Evolutionary conservation across 2,113 vertebrate genomes (phyloP).

Genomic region (Amphiprion percula): DNA sequence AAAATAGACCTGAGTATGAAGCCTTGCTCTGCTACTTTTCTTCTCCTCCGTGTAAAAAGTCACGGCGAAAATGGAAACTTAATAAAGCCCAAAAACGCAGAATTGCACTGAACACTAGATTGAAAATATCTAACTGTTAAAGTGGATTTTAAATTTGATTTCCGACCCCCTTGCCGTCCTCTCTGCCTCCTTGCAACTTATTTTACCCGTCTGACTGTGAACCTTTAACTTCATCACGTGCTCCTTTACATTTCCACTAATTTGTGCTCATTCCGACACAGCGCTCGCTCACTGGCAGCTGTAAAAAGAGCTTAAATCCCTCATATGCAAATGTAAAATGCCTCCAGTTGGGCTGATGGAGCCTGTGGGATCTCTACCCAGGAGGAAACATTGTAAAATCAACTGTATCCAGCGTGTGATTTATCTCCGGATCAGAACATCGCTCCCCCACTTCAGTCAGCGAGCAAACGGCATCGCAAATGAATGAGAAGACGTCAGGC

Average conservation of each 20-base stretch:
- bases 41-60: too few relatives aligned
- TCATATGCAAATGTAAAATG: constrained; percentile 38
- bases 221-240: constrained; percentile 13
- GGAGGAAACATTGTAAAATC: constrained; percentile 49
- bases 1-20: background rate
- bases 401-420: constrained; percentile 30
- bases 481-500: constrained; percentile 64
- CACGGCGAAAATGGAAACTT: too few relatives aligned
- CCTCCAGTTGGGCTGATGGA: constrained; percentile 32
- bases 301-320: constrained; percentile 35
- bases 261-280: background rate
- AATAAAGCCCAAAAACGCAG: background rate
- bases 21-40: background rate
- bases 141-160: too few relatives aligned
- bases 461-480: constrained; percentile 60
- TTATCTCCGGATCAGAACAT: constrained; percentile 51
- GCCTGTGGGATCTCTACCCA: constrained; percentile 29
- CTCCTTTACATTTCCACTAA: constrained; percentile 12
- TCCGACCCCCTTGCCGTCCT: too few relatives aligned
- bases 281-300: background rate
- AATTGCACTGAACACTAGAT: background rate
- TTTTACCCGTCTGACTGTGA: background rate
- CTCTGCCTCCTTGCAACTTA: background rate
- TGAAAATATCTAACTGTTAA: background rate
- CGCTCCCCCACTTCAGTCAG: constrained; percentile 24